Evolutionary conservation across 2,888 invertebrate species (phyloP).

Genomic region (Kryphioiulus occultus): DNA sequence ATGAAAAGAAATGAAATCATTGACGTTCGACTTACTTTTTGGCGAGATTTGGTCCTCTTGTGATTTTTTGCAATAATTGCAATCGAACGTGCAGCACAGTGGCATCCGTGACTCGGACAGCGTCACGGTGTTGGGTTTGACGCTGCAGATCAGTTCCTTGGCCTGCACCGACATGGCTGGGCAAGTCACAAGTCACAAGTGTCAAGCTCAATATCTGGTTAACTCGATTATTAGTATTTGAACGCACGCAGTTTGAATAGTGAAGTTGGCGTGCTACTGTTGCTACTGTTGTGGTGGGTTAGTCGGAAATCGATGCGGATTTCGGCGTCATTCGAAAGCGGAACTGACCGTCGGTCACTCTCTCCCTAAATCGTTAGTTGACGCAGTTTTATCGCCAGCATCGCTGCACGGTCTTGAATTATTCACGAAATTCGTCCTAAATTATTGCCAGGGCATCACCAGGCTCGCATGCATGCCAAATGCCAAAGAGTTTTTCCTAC

Average conservation of each 20-base stretch:
- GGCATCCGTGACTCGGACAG: conserved; percentile 24
- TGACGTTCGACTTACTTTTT: conserved; percentile 48
- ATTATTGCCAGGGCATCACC: neutral
- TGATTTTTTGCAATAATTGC: conserved; percentile 49
- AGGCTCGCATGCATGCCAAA: neutral
- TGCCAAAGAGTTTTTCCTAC: neutral
- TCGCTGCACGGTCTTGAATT: neutral
- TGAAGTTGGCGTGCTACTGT: neutral
- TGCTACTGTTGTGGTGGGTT: neutral
- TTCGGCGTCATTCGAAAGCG: neutral
- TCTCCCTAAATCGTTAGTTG: neutral
- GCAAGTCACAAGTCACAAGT: neutral
- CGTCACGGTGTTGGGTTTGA: conserved; percentile 39
- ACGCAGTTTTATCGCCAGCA: neutral
- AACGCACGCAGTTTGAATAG: neutral
- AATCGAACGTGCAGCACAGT: conserved; percentile 42
- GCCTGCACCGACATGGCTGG: conserved; percentile 46
- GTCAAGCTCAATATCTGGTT: conserved; percentile 13
- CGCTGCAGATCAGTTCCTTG: conserved; percentile 46
- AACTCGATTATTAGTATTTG: neutral
- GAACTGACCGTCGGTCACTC: neutral
- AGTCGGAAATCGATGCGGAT: neutral
- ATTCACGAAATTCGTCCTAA: neutral
- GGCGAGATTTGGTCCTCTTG: conserved; percentile 45
- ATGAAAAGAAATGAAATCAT: neutral